Evolutionary conservation across 2,797 vertebrate genomes (phyloP).

Genomic region (Harpagifer antarcticus): DNA sequence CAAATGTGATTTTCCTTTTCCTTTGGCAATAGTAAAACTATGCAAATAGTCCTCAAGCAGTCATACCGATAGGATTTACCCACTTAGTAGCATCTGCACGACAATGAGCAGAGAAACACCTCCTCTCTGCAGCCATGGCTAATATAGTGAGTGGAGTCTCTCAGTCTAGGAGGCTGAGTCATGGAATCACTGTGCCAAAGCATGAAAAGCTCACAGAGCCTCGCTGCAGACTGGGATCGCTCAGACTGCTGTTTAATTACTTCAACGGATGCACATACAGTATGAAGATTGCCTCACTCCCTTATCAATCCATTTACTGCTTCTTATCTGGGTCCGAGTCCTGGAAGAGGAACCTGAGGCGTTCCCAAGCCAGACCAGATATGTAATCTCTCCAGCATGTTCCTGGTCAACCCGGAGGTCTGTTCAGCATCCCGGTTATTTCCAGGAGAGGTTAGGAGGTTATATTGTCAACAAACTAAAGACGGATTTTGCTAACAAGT

Average conservation of each 20-base stretch:
- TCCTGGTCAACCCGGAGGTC: neutral
- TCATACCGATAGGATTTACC: slow-evolving; percentile 28
- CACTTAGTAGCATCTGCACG: slow-evolving; percentile 27
- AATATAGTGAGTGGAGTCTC: slow-evolving; percentile 59
- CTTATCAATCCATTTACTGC: neutral
- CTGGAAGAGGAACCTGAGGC: neutral
- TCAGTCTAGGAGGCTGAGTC: slow-evolving; percentile 66
- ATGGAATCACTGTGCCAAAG: slow-evolving; percentile 58
- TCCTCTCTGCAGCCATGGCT: slow-evolving; percentile 35
- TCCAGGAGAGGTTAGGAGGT: neutral
- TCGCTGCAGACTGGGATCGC: slow-evolving; percentile 28
- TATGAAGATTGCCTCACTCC: slow-evolving; percentile 25
- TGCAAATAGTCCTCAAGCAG: slow-evolving; percentile 1
- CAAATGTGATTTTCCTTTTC: slow-evolving; percentile 3
- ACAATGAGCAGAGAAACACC: slow-evolving; percentile 38
- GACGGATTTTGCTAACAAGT: neutral
- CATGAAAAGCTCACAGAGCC: slow-evolving; percentile 50
- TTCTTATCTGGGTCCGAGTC: neutral
- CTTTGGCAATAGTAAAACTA: slow-evolving; percentile 1
- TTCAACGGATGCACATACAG: slow-evolving; percentile 33
- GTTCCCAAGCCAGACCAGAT: slow-evolving; percentile 2
- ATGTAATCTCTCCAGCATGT: neutral
- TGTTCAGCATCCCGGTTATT: slow-evolving; percentile 35
- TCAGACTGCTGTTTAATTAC: slow-evolving; percentile 44
- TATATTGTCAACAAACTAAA: slow-evolving; percentile 13